A percentile compares a stretch with the other conserved stretches of the same genome.
Conservation (phyloP, 2,888 invertebrate genomes). For the Lithodes maja region DNA sequence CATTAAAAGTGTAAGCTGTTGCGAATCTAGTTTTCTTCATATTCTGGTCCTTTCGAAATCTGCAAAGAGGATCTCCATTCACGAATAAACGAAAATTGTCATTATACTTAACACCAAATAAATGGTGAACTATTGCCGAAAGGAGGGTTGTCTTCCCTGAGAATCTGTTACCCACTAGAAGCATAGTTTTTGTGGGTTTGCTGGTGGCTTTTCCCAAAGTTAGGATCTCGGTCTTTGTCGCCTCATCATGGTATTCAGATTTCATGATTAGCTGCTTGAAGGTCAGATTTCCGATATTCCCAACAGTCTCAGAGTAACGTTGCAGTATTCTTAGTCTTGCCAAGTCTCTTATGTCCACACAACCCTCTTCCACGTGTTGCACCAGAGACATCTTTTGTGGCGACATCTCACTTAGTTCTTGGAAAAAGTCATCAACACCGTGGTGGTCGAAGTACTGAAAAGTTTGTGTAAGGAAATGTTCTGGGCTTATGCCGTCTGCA, state of each 20-base stretch:
- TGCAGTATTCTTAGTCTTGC: slow-evolving; percentile 31
- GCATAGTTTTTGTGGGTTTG: slow-evolving; percentile 25
- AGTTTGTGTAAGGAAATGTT: slow-evolving; percentile 35
- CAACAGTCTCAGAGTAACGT: slow-evolving; percentile 35
- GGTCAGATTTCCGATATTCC: slow-evolving; percentile 17
- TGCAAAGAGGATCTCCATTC: slow-evolving; percentile 31
- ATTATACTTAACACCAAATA: slow-evolving; percentile 41
- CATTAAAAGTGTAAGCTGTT: slow-evolving; percentile 47
- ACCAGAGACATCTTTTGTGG: slow-evolving; percentile 24
- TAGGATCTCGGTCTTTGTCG: background rate
- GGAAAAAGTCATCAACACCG: slow-evolving; percentile 49
- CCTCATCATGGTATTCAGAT: slow-evolving; percentile 21
- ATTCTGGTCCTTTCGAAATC: slow-evolving; percentile 1
- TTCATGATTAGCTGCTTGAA: slow-evolving; percentile 35
- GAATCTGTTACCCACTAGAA: slow-evolving; percentile 28
- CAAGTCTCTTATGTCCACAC: slow-evolving; percentile 15
- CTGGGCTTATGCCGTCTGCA: slow-evolving; percentile 10
- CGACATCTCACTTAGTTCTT: slow-evolving; percentile 24
- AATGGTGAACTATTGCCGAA: slow-evolving; percentile 39
- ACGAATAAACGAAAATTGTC: slow-evolving; percentile 48
- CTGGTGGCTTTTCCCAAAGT: slow-evolving; percentile 25
- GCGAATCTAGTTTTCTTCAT: slow-evolving; percentile 26
- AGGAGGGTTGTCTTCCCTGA: slow-evolving; percentile 52
- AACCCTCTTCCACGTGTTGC: background rate
- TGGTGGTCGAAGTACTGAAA: slow-evolving; percentile 39